Conservation (phyloP, 2,888 invertebrate genomes). For the Rapana venosa region DNA sequence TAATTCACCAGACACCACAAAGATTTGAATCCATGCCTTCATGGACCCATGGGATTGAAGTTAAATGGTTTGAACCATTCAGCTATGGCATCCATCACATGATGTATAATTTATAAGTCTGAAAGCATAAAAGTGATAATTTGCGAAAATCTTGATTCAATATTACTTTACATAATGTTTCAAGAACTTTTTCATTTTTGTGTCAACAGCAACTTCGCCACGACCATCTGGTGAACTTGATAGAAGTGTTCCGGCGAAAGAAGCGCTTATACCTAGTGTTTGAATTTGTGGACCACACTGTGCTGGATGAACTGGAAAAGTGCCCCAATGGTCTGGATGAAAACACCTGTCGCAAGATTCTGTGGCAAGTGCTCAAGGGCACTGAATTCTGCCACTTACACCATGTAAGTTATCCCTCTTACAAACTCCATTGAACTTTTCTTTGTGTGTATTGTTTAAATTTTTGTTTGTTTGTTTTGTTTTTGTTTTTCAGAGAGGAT, state of each 20-base stretch:
- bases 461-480: background rate
- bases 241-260: constrained; percentile 91
- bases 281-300: constrained; percentile 91
- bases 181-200: constrained; percentile 46
- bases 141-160: too few species aligned
- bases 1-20: too few species aligned
- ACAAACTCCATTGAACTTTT: background rate
- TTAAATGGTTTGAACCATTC: too few species aligned
- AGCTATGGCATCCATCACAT: too few species aligned
- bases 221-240: constrained; percentile 91
- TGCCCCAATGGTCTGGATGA: constrained; percentile 86
- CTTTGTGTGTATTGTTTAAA: background rate
- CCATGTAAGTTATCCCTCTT: constrained; percentile 82
- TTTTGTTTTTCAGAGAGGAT: background rate
- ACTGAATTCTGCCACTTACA: constrained; percentile 88
- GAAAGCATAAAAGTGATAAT: too few species aligned
- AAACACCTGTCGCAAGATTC: constrained; percentile 86
- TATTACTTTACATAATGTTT: too few species aligned
- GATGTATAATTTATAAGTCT: too few species aligned
- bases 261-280: constrained; percentile 92
- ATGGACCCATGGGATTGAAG: too few species aligned
- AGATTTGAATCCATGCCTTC: too few species aligned
- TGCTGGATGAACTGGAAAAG: constrained; percentile 90
- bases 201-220: constrained; percentile 87
- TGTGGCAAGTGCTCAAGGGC: constrained; percentile 87